Percentiles rank a stretch among this genome's conserved stretches.
Evolutionary conservation across 2,888 invertebrate species (phyloP).

Genomic region (Crioceris asparagi): DNA sequence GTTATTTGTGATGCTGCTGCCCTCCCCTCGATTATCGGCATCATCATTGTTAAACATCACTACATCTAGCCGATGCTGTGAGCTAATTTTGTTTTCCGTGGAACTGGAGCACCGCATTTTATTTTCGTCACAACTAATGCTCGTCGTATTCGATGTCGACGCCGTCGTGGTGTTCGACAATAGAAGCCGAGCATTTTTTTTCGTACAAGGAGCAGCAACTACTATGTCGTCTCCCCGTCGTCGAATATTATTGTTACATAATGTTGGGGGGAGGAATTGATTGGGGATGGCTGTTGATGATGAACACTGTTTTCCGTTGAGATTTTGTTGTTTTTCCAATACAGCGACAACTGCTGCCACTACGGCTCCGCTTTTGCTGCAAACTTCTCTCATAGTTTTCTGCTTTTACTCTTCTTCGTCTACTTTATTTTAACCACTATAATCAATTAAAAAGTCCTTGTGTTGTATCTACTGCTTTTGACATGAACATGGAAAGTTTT

Average conservation of each 20-base stretch:
- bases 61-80: no score
- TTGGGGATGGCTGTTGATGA: not conserved
- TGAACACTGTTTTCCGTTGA: slow-evolving; percentile 6
- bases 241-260: no score
- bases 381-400: slow-evolving; percentile 30
- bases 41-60: slow-evolving; percentile 8
- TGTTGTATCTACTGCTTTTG: no score
- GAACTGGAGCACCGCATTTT: not conserved
- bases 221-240: no score
- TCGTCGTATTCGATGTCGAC: slow-evolving; percentile 11
- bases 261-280: not conserved
- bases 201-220: no score
- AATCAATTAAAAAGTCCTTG: no score
- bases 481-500: no score
- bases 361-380: slow-evolving; percentile 40
- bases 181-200: no score
- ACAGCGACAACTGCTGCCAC: slow-evolving; percentile 49
- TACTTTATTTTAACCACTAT: no score
- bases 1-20: slow-evolving; percentile 16
- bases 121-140: slow-evolving; percentile 9
- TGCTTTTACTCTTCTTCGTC: no score
- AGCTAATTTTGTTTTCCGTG: not conserved
- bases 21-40: not conserved
- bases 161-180: no score
- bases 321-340: slow-evolving; percentile 34